Evolutionary conservation across 2,797 vertebrate genomes (phyloP).

Genomic region (Fringilla coelebs): DNA sequence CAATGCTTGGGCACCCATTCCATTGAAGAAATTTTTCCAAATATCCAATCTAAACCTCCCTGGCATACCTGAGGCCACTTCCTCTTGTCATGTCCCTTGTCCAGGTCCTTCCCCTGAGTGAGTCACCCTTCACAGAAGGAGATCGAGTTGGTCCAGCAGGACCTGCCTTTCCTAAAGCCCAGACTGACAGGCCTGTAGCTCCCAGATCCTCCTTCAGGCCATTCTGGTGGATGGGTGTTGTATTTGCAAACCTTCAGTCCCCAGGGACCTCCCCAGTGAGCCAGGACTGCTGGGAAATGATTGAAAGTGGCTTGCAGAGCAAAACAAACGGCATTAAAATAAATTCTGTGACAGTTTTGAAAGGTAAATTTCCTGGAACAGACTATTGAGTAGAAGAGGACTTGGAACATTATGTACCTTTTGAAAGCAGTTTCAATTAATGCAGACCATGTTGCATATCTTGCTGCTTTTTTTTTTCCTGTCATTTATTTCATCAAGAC

Average conservation of each 20-base stretch:
- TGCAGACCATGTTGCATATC: not conserved
- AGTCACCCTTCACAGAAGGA: not conserved
- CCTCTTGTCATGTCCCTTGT: not conserved
- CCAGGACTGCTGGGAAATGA: not conserved
- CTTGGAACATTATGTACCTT: not conserved
- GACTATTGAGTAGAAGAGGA: not conserved
- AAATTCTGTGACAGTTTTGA: not conserved
- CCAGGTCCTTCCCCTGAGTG: not conserved
- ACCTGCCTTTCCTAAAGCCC: not conserved
- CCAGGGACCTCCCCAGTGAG: not conserved
- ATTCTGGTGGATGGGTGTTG: not conserved
- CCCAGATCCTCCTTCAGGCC: not conserved
- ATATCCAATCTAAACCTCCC: not conserved
- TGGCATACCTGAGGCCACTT: not conserved
- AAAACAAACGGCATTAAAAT: not conserved
- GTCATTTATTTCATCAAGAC: not conserved
- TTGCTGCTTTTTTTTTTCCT: not conserved
- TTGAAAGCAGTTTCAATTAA: not conserved
- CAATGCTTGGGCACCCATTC: not conserved
- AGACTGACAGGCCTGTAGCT: not conserved
- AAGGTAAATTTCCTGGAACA: not conserved
- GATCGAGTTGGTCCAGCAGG: not conserved
- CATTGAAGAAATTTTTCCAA: not conserved
- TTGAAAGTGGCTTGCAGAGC: not conserved
- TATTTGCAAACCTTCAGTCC: not conserved